Conservation (phyloP, 2,797 vertebrate genomes). For the Lacerta bilineata region DNA sequence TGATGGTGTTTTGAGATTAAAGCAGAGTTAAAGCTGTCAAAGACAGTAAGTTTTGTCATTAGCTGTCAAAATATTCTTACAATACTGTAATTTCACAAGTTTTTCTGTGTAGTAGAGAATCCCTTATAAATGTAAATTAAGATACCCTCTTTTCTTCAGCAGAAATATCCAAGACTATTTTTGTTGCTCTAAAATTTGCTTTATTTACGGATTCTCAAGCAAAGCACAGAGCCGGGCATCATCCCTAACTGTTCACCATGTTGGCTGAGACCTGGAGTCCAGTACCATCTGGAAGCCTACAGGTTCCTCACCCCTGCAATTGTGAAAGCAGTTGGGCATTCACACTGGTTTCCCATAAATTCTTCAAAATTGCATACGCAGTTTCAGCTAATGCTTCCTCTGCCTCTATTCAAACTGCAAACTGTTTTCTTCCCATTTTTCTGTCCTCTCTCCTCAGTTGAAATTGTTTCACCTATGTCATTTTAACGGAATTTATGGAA, state of each 20-base stretch:
- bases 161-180: neutral
- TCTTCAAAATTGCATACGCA: neutral
- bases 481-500: no score
- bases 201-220: neutral
- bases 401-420: neutral
- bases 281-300: no score
- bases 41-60: conserved; percentile 63
- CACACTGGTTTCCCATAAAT: neutral
- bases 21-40: conserved; percentile 58
- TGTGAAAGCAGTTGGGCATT: neutral
- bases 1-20: neutral
- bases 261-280: no score
- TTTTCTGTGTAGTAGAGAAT: conserved; percentile 56
- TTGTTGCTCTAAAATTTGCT: neutral
- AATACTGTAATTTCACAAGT: conserved; percentile 40
- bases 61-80: conserved; percentile 61
- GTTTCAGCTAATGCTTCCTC: neutral
- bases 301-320: no score
- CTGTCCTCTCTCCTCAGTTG: neutral
- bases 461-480: neutral
- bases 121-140: conserved; percentile 9
- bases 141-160: conserved; percentile 59
- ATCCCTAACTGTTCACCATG: no score
- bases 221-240: neutral
- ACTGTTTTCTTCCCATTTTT: neutral